Conservation (phyloP, 2,797 vertebrate species). For the Macrochelys suwanniensis region DNA sequence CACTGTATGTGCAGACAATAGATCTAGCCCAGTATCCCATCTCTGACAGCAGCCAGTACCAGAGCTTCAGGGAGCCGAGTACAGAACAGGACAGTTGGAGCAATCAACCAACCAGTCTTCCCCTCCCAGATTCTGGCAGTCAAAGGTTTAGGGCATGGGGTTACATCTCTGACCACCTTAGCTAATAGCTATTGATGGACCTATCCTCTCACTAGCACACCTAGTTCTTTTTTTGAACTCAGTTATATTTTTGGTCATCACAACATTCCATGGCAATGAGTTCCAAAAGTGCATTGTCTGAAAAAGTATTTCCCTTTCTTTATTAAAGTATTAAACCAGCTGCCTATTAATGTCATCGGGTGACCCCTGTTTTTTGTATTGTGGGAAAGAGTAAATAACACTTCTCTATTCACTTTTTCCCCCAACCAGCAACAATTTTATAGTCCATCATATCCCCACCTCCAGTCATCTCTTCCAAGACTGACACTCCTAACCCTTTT, state of each 20-base stretch:
- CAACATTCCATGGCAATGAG: not conserved
- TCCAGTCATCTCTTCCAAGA: no score
- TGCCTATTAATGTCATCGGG: not conserved
- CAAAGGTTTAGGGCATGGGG: not conserved
- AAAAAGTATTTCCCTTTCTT: not conserved
- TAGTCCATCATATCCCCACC: no score
- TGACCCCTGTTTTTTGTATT: not conserved
- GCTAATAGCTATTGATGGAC: not conserved
- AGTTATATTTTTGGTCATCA: not conserved
- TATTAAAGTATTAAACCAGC: not conserved
- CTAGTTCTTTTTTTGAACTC: not conserved
- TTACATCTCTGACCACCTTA: not conserved
- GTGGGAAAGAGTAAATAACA: not conserved
- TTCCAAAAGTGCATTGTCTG: not conserved
- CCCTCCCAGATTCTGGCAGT: not conserved
- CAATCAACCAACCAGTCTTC: not conserved
- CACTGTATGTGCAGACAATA: not conserved
- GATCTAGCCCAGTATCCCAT: not conserved
- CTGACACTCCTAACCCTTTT: no score
- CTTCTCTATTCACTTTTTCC: no score
- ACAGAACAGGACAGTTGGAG: not conserved
- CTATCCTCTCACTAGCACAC: not conserved
- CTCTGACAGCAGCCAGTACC: not conserved
- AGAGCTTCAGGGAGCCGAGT: not conserved
- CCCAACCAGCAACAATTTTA: no score